Conservation (phyloP, 2,888 invertebrate species). For the Drosophila suboccidentalis region DNA sequence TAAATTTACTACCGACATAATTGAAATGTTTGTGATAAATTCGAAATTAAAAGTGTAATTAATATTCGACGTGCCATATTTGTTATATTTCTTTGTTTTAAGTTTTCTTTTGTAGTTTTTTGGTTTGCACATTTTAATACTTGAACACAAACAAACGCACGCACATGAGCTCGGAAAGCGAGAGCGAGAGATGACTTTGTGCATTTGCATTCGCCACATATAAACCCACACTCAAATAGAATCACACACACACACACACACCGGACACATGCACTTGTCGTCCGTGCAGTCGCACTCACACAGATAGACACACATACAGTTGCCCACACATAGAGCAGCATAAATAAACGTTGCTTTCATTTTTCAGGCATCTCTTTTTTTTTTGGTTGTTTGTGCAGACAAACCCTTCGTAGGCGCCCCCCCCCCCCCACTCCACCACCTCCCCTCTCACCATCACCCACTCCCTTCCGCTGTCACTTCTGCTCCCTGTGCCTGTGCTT, state of each 20-base stretch:
- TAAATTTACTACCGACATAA: not conserved
- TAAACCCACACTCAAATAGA: conserved; percentile 20
- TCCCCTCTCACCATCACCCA: not conserved
- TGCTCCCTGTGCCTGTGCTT: not conserved
- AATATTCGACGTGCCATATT: conserved; percentile 10
- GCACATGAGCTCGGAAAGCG: conserved; percentile 44
- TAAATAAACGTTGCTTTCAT: conserved; percentile 76
- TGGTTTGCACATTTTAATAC: conserved; percentile 74
- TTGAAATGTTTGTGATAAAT: not conserved
- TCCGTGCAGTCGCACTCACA: conserved; percentile 11
- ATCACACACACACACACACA: not conserved
- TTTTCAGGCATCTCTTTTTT: conserved; percentile 61
- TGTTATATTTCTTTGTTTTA: conserved; percentile 9
- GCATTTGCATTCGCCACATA: conserved; percentile 69
- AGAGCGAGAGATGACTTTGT: conserved; percentile 66
- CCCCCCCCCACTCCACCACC: too few relatives aligned
- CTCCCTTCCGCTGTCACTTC: not conserved
- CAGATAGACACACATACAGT: conserved; percentile 11
- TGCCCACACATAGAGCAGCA: conserved; percentile 40
- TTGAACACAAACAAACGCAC: conserved; percentile 66
- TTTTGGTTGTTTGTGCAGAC: conserved; percentile 62
- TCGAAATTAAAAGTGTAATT: conserved; percentile 12
- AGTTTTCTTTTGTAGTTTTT: conserved; percentile 42
- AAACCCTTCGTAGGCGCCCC: conserved; percentile 6
- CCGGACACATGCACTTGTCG: conserved; percentile 9